Conservation (phyloP, 2,797 vertebrate genomes). For the Columba guinea region DNA sequence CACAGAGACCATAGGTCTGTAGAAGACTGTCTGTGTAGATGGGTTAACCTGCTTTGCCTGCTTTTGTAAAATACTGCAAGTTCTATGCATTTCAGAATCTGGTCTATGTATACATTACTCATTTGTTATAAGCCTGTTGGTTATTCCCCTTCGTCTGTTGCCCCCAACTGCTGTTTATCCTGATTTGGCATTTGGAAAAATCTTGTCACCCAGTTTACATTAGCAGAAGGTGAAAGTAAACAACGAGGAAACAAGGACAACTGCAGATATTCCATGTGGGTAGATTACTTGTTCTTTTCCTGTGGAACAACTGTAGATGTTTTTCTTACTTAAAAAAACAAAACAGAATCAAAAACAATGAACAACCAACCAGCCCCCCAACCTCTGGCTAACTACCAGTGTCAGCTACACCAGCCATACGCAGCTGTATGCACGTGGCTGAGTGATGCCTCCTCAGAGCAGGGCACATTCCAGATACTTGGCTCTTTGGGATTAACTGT, state of each 20-base stretch:
- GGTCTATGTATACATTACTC: background rate
- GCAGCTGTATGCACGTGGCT: background rate
- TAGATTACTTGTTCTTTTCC: constrained; percentile 37
- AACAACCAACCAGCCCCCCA: background rate
- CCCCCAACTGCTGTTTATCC: background rate
- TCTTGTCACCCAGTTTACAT: background rate
- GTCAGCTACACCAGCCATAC: constrained; percentile 6
- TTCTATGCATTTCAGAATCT: background rate
- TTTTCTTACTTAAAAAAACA: background rate
- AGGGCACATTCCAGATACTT: constrained; percentile 31
- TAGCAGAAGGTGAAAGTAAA: constrained; percentile 34
- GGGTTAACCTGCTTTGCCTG: background rate
- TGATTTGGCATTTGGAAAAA: constrained; percentile 17
- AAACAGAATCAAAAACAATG: too few relatives aligned
- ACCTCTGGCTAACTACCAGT: constrained; percentile 11
- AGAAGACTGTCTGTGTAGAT: background rate
- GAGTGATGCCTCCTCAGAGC: background rate
- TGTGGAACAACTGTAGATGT: background rate
- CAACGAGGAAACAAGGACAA: constrained; percentile 19
- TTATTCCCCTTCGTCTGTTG: background rate
- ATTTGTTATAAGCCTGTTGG: background rate
- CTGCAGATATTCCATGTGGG: background rate
- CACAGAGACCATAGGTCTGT: background rate
- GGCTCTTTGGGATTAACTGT: constrained; percentile 67
- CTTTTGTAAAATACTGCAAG: background rate